Evolutionary conservation across 2,797 vertebrate genomes (phyloP).

Genomic region (Otolemur crassicaudatus): DNA sequence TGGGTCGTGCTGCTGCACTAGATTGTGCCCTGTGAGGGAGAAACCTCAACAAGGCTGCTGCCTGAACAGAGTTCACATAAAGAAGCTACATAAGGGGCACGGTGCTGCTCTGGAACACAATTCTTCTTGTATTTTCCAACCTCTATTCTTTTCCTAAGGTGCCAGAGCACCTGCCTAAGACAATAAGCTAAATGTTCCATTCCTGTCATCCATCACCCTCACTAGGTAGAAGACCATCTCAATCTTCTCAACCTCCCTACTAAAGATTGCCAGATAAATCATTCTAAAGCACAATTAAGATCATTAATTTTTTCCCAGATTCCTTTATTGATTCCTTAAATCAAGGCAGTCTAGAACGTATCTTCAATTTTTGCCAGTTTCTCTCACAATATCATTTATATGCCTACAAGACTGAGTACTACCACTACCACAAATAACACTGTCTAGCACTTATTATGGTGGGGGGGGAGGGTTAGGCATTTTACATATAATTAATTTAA

Average conservation of each 20-base stretch:
- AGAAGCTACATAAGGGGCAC: background rate
- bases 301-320: background rate
- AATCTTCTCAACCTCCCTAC: background rate
- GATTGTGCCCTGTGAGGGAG: background rate
- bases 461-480: background rate
- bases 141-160: background rate
- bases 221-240: background rate
- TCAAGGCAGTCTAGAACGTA: background rate
- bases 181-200: background rate
- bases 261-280: background rate
- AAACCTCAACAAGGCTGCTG: background rate
- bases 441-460: background rate
- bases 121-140: background rate
- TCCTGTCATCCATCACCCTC: background rate
- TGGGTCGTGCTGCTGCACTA: background rate
- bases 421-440: background rate
- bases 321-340: background rate
- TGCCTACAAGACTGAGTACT: background rate
- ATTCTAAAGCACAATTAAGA: constrained; percentile 9
- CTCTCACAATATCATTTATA: background rate
- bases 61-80: background rate
- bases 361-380: background rate
- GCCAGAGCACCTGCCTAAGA: background rate
- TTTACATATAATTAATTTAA: background rate
- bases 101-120: background rate